Evolutionary conservation across 2,113 vertebrate genomes (phyloP), one percentile per base, ranked within the genome.

Genomic region (Galbula dea): DNA sequence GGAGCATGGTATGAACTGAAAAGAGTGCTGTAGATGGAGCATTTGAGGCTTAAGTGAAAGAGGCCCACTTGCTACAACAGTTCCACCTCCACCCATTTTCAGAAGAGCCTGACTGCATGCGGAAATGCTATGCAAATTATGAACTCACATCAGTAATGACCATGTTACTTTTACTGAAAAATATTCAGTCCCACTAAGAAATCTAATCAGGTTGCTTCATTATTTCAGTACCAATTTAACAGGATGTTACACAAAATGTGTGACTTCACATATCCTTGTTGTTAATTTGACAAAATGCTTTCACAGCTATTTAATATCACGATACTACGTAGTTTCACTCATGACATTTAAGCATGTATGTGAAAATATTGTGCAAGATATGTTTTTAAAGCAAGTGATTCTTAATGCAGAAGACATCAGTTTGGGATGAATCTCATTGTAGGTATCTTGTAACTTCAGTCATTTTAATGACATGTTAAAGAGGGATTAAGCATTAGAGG

Each of bases 291-390:
- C 43, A 65, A 23, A 65, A 54, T 13, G 5, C 6, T 13, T 75
- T 74, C 23, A 11, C 1, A 1, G 58, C 21, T 7, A 6, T 72
- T 68, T 51, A 59, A 3, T 45, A 29, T 15, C 29, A 9, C 29
- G 43, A 1, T n/a, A 10, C 2, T 30, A 17, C 36, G 11, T 52
- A 21, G n/a, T 36, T 59, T 63, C 9, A 30, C 5, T 39, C 37
- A 43, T 0, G 3, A 30, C 41, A 55, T 8, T 4, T 63, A 45
- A 21, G 32, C 0, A 0, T 7, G 1, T 30, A 4, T 30, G 2
- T 65, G 19, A 57, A 52, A 57, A n/a, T 54, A 32, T 7, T 3
- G 6, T 46, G 23, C 26, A 55, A 51, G 26, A n/a, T 52, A 7
- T 36, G 6, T 14, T 86, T 80, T 58, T 27, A 59, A 46, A 51